Conservation (phyloP, 2,113 vertebrate genomes). For the Connochaetes taurinus region DNA sequence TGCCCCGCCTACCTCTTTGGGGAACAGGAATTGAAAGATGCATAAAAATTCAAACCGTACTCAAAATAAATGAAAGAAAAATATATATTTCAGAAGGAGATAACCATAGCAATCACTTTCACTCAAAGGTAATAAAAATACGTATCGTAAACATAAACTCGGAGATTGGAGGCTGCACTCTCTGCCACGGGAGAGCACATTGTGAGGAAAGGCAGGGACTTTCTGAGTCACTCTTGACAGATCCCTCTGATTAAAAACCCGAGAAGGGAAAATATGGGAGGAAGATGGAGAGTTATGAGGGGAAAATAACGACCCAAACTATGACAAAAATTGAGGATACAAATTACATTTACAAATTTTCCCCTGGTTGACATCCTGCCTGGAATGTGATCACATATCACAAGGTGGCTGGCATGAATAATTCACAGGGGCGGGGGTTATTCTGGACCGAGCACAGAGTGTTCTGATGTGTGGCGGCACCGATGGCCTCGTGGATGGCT, state of each 20-base stretch:
- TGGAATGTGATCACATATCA: neutral
- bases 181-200: accelerated
- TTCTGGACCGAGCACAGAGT: neutral
- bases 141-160: neutral
- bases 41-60: neutral
- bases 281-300: neutral
- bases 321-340: neutral
- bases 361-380: neutral
- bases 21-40: neutral
- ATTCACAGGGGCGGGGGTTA: neutral
- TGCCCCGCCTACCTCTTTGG: neutral
- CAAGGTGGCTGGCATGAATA: neutral
- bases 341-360: neutral
- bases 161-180: neutral
- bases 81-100: neutral
- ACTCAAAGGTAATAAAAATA: constrained; percentile 13
- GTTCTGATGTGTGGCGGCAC: neutral
- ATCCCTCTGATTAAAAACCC: constrained; percentile 32
- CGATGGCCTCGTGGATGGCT: neutral
- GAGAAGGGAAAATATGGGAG: neutral
- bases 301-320: neutral
- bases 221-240: neutral
- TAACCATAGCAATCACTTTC: neutral
- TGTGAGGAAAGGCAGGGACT: neutral
- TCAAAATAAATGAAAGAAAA: neutral